A percentile compares a stretch with the other conserved stretches of the same genome.
phyloP scores from a whole-genome alignment of 2,888 invertebrate genomes.

The Muschampia plurimacula region DNA sequence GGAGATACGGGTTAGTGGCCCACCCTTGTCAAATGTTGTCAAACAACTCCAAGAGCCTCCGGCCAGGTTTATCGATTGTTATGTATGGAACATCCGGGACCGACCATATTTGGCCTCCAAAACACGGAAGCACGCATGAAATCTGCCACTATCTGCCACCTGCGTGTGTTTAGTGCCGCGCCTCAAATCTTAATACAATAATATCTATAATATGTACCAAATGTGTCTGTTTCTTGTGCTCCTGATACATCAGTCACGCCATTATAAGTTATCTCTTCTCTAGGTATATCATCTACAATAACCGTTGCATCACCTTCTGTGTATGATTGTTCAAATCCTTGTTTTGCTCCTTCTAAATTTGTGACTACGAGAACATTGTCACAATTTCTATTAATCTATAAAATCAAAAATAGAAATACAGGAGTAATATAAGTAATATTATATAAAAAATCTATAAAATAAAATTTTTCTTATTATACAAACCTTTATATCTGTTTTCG shows the following conservation, averaged over 20 bases:
- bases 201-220: slow-evolving; percentile 44
- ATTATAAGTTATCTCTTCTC: slow-evolving; percentile 1
- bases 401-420: slow-evolving; percentile 3
- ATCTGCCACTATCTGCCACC: too few relatives aligned
- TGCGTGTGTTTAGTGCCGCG: too few relatives aligned
- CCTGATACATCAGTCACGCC: neutral
- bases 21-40: too few relatives aligned
- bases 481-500: neutral
- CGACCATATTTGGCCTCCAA: too few relatives aligned
- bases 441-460: neutral
- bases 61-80: too few relatives aligned
- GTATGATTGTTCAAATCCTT: slow-evolving; percentile 26
- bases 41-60: too few relatives aligned
- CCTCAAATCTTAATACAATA: too few relatives aligned
- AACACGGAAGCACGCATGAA: too few relatives aligned
- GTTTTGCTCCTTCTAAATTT: slow-evolving; percentile 21
- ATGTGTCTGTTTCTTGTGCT: slow-evolving; percentile 47
- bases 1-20: too few relatives aligned
- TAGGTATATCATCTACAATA: slow-evolving; percentile 31
- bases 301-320: slow-evolving; percentile 38
- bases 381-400: slow-evolving; percentile 48
- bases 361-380: slow-evolving; percentile 41
- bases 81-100: too few relatives aligned
- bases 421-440: too few relatives aligned
- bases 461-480: neutral